Conservation (phyloP, 2,797 vertebrate species). For the Trichosurus vulpecula region DNA sequence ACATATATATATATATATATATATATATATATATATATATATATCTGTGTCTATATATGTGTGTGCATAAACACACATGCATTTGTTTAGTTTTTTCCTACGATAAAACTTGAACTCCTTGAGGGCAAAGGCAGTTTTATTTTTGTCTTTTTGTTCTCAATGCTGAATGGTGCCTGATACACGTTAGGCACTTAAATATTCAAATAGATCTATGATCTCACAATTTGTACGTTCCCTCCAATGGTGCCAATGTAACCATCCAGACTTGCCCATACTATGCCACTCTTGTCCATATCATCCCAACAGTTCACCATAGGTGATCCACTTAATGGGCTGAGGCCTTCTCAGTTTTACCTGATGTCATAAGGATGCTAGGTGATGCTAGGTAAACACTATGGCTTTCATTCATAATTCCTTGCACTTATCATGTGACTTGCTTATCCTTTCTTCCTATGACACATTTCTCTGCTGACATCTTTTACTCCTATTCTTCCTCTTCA, state of each 20-base stretch:
- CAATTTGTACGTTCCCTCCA: neutral
- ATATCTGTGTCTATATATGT: neutral
- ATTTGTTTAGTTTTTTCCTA: neutral
- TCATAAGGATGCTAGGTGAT: neutral
- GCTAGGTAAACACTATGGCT: neutral
- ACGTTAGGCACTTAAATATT: neutral
- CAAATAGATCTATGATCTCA: neutral
- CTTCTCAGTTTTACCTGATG: neutral
- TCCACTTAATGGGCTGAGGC: neutral
- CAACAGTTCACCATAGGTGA: neutral
- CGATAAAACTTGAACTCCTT: neutral
- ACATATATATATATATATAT: neutral
- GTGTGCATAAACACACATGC: neutral
- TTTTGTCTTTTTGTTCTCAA: neutral
- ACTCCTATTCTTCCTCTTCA: neutral
- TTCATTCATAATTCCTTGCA: neutral
- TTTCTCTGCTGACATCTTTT: neutral
- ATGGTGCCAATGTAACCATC: neutral
- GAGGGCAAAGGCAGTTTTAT: neutral
- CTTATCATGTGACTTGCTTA: neutral
- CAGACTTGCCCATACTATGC: neutral
- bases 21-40: neutral
- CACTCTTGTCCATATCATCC: neutral
- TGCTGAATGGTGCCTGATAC: neutral
- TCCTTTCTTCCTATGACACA: neutral